Base-by-base conservation (phyloP, 2,888 invertebrate species). In the Lithosia quadra region DNA sequence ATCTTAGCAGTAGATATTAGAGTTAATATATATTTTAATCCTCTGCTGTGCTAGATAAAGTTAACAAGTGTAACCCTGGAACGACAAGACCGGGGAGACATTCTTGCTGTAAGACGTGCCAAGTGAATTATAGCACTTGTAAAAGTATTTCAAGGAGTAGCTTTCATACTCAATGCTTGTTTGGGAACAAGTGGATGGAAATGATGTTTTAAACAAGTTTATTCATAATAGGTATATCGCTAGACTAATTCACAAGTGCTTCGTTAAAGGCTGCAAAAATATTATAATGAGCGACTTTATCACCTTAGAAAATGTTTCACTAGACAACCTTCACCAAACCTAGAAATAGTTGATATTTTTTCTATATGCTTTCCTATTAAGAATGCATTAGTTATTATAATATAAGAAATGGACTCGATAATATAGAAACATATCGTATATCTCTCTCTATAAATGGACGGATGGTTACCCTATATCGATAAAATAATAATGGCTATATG, bases 61-160 rank as follows among this genome's bases (percentile, higher is more conserved):
- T 56, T 64, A 57, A 49, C 62, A 63, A 63, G 33, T 49, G 33
- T 33, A 58, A 58, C 53, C 28, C 33, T 53, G 9, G 11, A 49
- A 34, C 34, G 59, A 64, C 11, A 24, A 64, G 24, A 24, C 64
- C 18, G 18, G 34, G 36, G 24, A 36, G 36, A 64, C 36, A 36
- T 33, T 56, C n/a, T 34, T 43, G 21, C 21, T 39, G 60, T 53
- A 67, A 65, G 28, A 73, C 60, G 49, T 61, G 28, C 34, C 67
- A 64, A 73, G 39, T 64, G 58, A 74, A 63, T 74, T 74, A 65
- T 64, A 74, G 53, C 28, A 55, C 53, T 65, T 67, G 59, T 66
- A 64, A 65, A 67, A 21, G 39, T 59, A 65, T 70, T 57, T 71
- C 64, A 64, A 13, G 22, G 34, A 67, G 58, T 56, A 9, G 24